Base-by-base conservation (phyloP, 2,888 invertebrate genomes). In the Drosophila nr. perissopoda region DNA sequence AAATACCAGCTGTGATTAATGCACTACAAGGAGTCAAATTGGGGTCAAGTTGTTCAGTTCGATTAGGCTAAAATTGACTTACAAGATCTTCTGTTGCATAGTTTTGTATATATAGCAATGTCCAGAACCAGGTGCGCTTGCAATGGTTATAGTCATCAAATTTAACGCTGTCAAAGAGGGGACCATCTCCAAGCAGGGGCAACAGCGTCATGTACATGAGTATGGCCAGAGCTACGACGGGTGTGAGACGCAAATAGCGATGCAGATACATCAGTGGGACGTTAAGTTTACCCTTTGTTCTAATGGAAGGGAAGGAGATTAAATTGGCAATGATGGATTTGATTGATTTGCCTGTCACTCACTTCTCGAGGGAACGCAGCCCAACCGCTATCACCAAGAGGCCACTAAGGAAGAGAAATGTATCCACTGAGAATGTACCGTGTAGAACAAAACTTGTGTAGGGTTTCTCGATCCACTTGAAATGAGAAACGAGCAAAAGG, bases 371-470 rank as follows among this genome's bases (percentile, higher is more conserved):
- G 31, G 91, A 75, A 11, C 88, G 86, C 11, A 92, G 58, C 0
- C 85, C 76, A 8, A 86, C 71, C 76, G 89, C 78, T 5, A 94
- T 93, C 4, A 94, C 93, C 0, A 95, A 91, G 10, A 95, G 84
- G 13, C 95, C 95, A 78, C 95, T 95, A 10, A 95, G 79, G 25
- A 94, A 88, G 74, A 95, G 94, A 81, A 95, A 95, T 0, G 95
- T 94, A 67, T 95, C 95, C 2, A 95, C 95, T 0, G 94, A 94
- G 21, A 94, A 92, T 0, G 93, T 62, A 79, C 92, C 94, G 89
- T 94, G 66, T 76, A 92, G 64, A 11, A 90, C 46, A 13, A 92
- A 74, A 76, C 83, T 86, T 0, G 88, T 66, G 46, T 81, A 88
- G 0, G 87, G 81, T 1, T 82, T 81, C 33, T 75, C 66, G 2